Base-by-base conservation (phyloP, 2,797 vertebrate species). In the Danio albolineatus region DNA sequence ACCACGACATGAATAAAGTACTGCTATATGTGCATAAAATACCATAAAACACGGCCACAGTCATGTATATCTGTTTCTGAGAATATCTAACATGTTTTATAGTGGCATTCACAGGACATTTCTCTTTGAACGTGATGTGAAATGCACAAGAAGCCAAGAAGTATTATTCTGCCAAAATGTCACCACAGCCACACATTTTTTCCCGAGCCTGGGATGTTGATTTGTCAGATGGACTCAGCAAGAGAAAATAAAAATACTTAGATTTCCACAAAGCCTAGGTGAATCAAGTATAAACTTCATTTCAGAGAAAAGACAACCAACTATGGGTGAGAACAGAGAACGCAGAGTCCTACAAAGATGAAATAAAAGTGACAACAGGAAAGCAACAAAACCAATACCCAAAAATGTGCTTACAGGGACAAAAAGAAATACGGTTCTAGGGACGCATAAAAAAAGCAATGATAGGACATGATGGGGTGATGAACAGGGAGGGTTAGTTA, bases 361-460 rank as follows among this genome's bases (percentile, higher is more conserved):
- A 79, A 75, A 82, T 64, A 69, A 64, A 56, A 85, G 74, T 21
- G 78, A 77, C 70, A 62, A 83, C 66, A 59, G 54, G 36, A 49
- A 79, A 38, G 72, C 43, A 73, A 84, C 59, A 57, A 64, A 49
- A 4, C 19, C 12, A 76, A 67, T 17, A 72, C 5, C 19, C n/a
- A 48, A 53, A 69, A 36, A 77, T 17, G 49, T 57, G 41, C 53
- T 53, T 46, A 73, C 10, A 73, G 4, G 54, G 7, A 73, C 2
- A 57, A 28, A 72, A 56, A 44, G 16, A 65, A 56, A 62, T 10
- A 74, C 9, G 8, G 13, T 56, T 56, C 59, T 36, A 16, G 56
- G 19, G 28, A 73, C 19, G 60, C 43, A 59, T 48, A 28, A 46
- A 28, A 73, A 60, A 17, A 48, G 41, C 19, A 61, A 46, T 46